Percentiles rank a stretch among this genome's conserved stretches.
Evolutionary conservation across 2,888 invertebrate species (phyloP).

Genomic region (Tenodera sinensis): DNA sequence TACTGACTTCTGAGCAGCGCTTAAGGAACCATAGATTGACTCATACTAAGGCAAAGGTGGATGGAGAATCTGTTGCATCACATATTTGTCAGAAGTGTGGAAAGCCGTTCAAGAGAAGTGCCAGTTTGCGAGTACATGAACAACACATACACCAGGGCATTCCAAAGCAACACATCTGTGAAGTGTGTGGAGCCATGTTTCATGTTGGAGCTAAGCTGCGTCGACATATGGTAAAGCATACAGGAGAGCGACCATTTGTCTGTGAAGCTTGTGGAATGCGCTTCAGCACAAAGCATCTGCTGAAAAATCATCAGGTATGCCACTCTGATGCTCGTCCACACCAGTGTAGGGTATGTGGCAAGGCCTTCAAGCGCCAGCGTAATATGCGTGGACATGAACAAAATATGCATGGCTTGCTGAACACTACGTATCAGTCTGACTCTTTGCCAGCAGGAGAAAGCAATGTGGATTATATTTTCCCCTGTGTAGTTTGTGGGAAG

Average conservation of each 20-base stretch:
- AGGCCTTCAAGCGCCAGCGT: constrained; percentile 21
- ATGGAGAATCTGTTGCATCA: not conserved
- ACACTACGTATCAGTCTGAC: not conserved
- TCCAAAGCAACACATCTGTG: constrained; percentile 23
- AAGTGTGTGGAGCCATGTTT: constrained; percentile 20
- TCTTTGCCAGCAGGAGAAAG: not conserved
- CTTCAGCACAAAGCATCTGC: constrained; percentile 10
- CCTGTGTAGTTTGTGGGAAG: constrained; percentile 17
- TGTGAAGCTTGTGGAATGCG: constrained; percentile 26
- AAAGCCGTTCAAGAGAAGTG: constrained; percentile 9
- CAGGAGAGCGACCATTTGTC: constrained; percentile 18
- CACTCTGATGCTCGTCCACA: constrained; percentile 23
- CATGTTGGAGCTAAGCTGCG: constrained; percentile 17
- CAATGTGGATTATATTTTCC: constrained; percentile 5
- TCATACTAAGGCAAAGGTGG: not conserved
- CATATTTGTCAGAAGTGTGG: constrained; percentile 21
- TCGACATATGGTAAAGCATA: constrained; percentile 21
- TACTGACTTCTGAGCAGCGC: constrained; percentile 10
- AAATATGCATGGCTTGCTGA: constrained; percentile 14
- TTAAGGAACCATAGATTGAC: constrained; percentile 1
- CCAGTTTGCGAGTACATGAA: constrained; percentile 16
- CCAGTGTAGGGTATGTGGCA: constrained; percentile 22
- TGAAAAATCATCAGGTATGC: constrained; percentile 17
- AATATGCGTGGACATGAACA: constrained; percentile 19
- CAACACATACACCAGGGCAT: constrained; percentile 15